A percentile compares a stretch with the other conserved stretches of the same genome.
These are phyloP conservation scores for Salvelinus fontinalis DNA, from an alignment of 2,113 vertebrate genomes.

Conservation along the genomic window DNA sequence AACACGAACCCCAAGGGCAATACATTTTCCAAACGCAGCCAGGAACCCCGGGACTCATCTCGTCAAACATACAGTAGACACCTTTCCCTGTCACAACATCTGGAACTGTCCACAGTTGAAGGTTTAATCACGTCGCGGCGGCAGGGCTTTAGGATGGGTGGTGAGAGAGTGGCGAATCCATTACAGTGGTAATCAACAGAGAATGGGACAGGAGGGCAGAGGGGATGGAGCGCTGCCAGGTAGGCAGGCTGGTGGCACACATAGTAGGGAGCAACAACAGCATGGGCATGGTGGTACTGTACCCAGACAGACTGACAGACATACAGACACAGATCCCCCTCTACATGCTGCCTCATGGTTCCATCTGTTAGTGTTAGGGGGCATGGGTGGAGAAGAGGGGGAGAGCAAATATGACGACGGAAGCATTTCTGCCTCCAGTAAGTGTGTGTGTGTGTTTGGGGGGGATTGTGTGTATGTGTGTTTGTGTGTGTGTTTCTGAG, in stretches of 20 bases:
- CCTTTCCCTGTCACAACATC: slow-evolving; percentile 51
- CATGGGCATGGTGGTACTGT: slow-evolving; percentile 14
- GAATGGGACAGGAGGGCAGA: slow-evolving; percentile 50
- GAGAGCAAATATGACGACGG: slow-evolving; percentile 15
- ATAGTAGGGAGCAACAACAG: slow-evolving; percentile 7
- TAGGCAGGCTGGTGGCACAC: slow-evolving; percentile 37
- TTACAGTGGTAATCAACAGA: slow-evolving; percentile 64
- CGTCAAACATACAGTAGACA: slow-evolving; percentile 21
- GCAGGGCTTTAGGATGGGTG: slow-evolving; percentile 41
- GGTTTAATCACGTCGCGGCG: slow-evolving; percentile 55
- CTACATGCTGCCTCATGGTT: slow-evolving; percentile 21
- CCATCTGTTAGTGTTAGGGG: slow-evolving; percentile 41
- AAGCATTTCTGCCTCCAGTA: slow-evolving; percentile 18
- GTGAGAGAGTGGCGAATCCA: slow-evolving; percentile 51
- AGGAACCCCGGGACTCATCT: slow-evolving; percentile 18
- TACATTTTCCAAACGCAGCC: slow-evolving; percentile 23
- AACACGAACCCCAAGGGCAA: slow-evolving; percentile 36
- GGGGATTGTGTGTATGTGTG: slow-evolving; percentile 26
- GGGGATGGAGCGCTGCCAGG: slow-evolving; percentile 47
- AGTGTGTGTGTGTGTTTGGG: slow-evolving; percentile 46
- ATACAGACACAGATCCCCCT: not conserved
- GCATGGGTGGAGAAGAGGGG: slow-evolving; percentile 21
- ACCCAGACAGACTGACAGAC: not conserved
- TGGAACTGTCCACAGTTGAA: slow-evolving; percentile 49
- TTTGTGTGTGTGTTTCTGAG: slow-evolving; percentile 17